Base-by-base conservation (phyloP, 1,140 invertebrate genomes). In the Philotrypesis tridentata region DNA sequence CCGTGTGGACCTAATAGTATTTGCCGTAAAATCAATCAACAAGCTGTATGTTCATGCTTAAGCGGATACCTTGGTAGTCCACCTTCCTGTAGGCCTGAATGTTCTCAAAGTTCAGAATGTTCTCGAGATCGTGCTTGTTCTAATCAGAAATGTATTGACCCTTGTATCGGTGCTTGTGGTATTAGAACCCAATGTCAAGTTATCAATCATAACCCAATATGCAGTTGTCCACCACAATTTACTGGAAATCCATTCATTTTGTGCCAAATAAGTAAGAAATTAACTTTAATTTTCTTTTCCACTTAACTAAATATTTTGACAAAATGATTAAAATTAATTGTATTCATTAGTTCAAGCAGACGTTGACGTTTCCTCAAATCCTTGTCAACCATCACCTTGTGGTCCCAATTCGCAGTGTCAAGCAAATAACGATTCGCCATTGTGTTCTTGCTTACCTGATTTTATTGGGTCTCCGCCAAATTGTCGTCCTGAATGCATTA, bases 101-200 rank as follows among this genome's bases (percentile, higher is more conserved):
- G 95, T 88, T 92, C 93, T 27, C 92, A 93, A 2, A 95, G 94
- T 85, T 90, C 93, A 17, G 95, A 95, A 87, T 96, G 95, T 88
- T 84, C 92, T 75, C 86, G 92, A 27, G 93, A 94, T 85, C 92
- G 92, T 82, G 94, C 94, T 27, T 96, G 95, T 85, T 93, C 93
- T 68, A 94, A 95, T 86, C 93, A 94, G 80, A 95, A 94, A 90
- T 96, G 95, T 87, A 90, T 93, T 6, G 92, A 96, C 88, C 95
- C 95, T 40, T 96, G 95, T 86, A 91, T 91, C 25, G 94, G 94
- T 79, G 93, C 94, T 27, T 96, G 95, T 90, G 95, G 95, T 29
- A 84, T 94, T 25, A 90, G 92, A 82, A 94, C 93, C 31, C 86
- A 91, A 21, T 95, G 94, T 87, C 91, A 93, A 87, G 93, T 94